Evolutionary conservation across 2,797 vertebrate genomes (phyloP).

Genomic region (Trachurus trachurus): DNA sequence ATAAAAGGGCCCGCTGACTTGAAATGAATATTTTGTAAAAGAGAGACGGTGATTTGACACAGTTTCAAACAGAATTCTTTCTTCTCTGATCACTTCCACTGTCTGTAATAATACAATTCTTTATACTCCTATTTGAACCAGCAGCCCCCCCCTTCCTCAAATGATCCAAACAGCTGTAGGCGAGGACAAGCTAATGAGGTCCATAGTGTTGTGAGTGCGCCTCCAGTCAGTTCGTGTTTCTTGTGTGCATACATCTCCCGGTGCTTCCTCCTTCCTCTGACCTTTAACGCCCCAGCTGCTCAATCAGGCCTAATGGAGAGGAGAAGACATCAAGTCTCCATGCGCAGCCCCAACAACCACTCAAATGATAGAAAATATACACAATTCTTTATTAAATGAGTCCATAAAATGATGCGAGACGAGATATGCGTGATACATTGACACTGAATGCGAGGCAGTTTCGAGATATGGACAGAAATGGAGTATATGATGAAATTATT

Average conservation of each 20-base stretch:
- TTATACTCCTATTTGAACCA: slow-evolving; percentile 40
- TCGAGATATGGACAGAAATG: neutral
- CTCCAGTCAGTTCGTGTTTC: slow-evolving; percentile 70
- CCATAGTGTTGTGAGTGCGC: slow-evolving; percentile 60
- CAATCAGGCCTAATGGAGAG: slow-evolving; percentile 64
- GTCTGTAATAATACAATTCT: slow-evolving; percentile 23
- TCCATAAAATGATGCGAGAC: slow-evolving; percentile 6
- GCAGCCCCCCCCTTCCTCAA: neutral
- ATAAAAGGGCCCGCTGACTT: slow-evolving; percentile 31
- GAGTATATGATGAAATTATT: slow-evolving; percentile 6
- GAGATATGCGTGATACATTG: neutral
- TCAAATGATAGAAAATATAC: slow-evolving; percentile 32
- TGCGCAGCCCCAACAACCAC: slow-evolving; percentile 7
- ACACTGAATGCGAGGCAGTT: neutral
- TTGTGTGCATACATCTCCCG: slow-evolving; percentile 60
- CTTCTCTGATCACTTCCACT: slow-evolving; percentile 29
- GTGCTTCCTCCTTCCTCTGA: slow-evolving; percentile 67
- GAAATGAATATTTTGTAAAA: slow-evolving; percentile 24
- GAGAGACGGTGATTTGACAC: slow-evolving; percentile 24
- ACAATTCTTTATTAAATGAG: slow-evolving; percentile 8
- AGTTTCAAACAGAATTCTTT: slow-evolving; percentile 11
- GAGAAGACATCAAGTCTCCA: slow-evolving; percentile 42
- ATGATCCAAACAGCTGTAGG: slow-evolving; percentile 70
- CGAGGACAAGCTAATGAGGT: slow-evolving; percentile 75
- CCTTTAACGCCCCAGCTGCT: slow-evolving; percentile 71